Percentiles rank a stretch among this genome's conserved stretches.
Evolutionary conservation across 2,888 invertebrate species (phyloP).

Genomic region (Shargacucullia verbasci): DNA sequence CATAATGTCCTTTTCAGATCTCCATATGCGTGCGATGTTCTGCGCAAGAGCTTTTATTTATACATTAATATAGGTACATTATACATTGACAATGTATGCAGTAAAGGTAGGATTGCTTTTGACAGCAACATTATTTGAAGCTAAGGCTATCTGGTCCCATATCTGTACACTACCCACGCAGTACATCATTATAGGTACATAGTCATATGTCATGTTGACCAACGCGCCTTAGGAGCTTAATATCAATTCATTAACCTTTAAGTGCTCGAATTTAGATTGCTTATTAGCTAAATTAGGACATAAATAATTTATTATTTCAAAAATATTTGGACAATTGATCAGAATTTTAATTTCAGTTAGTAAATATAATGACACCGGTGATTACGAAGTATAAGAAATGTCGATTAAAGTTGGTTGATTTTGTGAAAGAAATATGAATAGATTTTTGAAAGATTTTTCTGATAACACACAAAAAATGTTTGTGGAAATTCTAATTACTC

Average conservation of each 20-base stretch:
- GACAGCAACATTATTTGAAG: constrained; percentile 29
- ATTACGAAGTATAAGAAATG: no score
- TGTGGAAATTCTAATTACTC: no score
- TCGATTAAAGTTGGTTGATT: no score
- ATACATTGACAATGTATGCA: background rate
- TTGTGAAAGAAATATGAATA: no score
- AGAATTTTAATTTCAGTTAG: no score
- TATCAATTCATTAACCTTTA: constrained; percentile 22
- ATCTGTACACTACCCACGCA: constrained; percentile 45
- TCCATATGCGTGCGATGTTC: no score
- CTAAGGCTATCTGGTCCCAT: constrained; percentile 56
- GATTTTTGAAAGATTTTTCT: no score
- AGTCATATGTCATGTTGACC: constrained; percentile 24
- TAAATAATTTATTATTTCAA: constrained; percentile 1
- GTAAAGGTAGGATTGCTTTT: constrained; percentile 6
- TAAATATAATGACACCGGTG: no score
- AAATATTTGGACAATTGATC: no score
- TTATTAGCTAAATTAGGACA: constrained; percentile 23
- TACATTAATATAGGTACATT: constrained; percentile 3
- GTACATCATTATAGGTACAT: constrained; percentile 36
- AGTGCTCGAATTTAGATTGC: constrained; percentile 40
- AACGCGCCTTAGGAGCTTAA: constrained; percentile 14
- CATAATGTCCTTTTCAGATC: no score
- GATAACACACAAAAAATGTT: no score
- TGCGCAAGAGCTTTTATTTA: no score